Evolutionary conservation across 2,113 vertebrate genomes (phyloP), one percentile per base, ranked within the genome.

Genomic region (Hippoglossus stenolepis): DNA sequence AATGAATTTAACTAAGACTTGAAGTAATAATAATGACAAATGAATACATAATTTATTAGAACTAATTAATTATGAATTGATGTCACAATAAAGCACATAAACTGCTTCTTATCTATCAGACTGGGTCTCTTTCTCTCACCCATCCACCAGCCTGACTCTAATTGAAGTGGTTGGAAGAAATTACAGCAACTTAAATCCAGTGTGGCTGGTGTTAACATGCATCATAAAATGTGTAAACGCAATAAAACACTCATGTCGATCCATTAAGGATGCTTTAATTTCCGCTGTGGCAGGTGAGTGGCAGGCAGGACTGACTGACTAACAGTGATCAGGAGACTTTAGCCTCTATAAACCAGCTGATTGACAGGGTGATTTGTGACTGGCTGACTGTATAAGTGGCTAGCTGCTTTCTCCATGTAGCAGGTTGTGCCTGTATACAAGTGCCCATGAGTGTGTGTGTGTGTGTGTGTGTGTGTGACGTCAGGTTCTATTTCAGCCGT

Each of bases 341-440:
- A 89, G 87, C 76, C 62, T 77, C 88, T 28, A 79, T 87, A 90
- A 91, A 91, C 70, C 66, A 70, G 65, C 82, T 90, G 90, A 91
- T 90, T 86, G 90, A 92, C 89, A 86, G 79, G 65, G 80, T 92
- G 92, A 92, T 92, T 91, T 92, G 90, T 92, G 90, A 91, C 87
- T 87, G 91, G 87, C 82, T 87, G 90, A 87, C 85, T 80, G 80
- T 70, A 85, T 89, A 89, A 90, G 85, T 87, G 86, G 74, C 68
- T 75, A 43, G 87, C 70, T 74, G 87, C 77, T 83, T 73, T 82
- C 64, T 73, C 70, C 17, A 24, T 74, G 85, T 60, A 51, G 83
- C 70, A 57, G 80, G 47, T 61, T 83, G 70, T 83, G 66, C 65
- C 10, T 70, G 64, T 70, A 26, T 74, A 73, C 40, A 23, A 63